Evolutionary conservation across 2,113 vertebrate genomes (phyloP).

Genomic region (Uria lomvia): DNA sequence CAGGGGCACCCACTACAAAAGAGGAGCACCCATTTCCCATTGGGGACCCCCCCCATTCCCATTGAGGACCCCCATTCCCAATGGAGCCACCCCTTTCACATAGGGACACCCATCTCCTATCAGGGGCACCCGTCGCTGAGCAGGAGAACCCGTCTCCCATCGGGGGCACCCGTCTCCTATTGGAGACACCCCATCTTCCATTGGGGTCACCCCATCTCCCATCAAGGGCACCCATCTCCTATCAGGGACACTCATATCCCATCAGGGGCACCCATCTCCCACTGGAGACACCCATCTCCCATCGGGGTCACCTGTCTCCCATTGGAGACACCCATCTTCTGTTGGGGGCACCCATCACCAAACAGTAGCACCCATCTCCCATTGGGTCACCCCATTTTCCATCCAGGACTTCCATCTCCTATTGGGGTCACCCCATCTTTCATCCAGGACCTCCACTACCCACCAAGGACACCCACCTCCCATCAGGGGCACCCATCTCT

Average conservation of each 20-base stretch:
- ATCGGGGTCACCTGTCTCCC: too few species aligned
- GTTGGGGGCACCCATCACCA: not conserved
- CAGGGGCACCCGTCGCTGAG: not conserved
- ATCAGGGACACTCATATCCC: too few species aligned
- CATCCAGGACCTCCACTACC: not conserved
- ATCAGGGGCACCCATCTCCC: too few species aligned
- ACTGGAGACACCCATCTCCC: not conserved
- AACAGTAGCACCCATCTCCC: not conserved
- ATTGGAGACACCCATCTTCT: not conserved
- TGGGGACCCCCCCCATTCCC: too few species aligned
- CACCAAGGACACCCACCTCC: not conserved
- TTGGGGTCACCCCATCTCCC: not conserved
- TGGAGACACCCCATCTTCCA: not conserved
- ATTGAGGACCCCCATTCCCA: too few species aligned
- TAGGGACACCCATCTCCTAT: not conserved
- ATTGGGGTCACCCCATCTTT: not conserved
- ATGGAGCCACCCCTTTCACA: too few species aligned
- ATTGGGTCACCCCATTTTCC: not conserved
- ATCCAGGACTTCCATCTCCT: not conserved
- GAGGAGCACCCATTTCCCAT: not conserved
- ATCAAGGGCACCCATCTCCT: not conserved
- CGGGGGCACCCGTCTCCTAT: too few species aligned
- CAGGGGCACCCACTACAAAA: not conserved
- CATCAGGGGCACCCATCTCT: too few species aligned
- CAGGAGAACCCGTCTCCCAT: not conserved